Evolutionary conservation across 2,797 vertebrate species (phyloP).

Genomic region (Scyliorhinus canicula): DNA sequence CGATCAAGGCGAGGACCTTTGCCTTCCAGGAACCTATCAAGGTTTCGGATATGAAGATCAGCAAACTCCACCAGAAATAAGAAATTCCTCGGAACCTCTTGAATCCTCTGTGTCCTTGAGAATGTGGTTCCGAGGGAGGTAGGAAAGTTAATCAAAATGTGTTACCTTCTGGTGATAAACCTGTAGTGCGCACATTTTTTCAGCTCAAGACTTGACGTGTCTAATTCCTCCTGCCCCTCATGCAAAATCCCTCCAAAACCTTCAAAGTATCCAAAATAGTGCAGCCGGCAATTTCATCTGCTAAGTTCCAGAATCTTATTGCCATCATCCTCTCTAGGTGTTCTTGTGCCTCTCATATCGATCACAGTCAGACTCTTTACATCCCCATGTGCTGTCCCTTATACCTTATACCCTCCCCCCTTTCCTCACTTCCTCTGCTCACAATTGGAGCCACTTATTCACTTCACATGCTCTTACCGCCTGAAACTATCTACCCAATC

Average conservation of each 20-base stretch:
- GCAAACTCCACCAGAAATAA: not conserved
- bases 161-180: not conserved
- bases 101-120: not conserved
- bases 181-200: not conserved
- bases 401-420: not conserved
- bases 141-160: not conserved
- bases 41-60: too few species aligned
- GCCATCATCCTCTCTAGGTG: not conserved
- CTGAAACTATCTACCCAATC: not conserved
- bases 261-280: not conserved
- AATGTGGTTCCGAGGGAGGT: not conserved
- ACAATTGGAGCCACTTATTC: not conserved
- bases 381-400: not conserved
- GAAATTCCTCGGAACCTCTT: not conserved
- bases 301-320: not conserved
- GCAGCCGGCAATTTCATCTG: not conserved
- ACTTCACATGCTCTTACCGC: not conserved
- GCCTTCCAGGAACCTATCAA: not conserved
- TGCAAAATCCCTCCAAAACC: not conserved
- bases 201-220: not conserved
- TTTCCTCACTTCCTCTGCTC: not conserved
- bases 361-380: not conserved
- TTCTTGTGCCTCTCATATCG: not conserved
- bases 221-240: not conserved
- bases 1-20: not conserved